Evolutionary conservation across 2,113 vertebrate species (phyloP), one percentile per base, ranked within the genome.

Genomic region (Sinocyclocheilus maitianheensis): DNA sequence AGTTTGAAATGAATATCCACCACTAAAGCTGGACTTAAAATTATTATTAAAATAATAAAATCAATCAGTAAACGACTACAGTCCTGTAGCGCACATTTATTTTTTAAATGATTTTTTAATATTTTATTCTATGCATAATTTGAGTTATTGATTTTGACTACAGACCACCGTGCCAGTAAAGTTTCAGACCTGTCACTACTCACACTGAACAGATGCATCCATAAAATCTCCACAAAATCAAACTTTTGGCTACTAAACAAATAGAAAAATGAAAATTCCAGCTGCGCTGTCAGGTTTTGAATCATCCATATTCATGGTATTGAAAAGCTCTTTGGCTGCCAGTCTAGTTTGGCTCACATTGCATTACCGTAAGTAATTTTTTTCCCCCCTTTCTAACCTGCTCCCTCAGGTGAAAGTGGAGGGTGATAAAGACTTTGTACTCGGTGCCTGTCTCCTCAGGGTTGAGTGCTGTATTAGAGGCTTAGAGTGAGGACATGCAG

Each of bases 361-460:
- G 46, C 37, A 84, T 81, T 20, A 81, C 48, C 40, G 43, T 84
- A 81, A 84, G 78, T 86, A 20, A 72, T 55, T 67, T 51, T 34
- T 46, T 81, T 65, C 0, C 9, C 0, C 9, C 0, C 10, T 71
- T 34, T 84, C 84, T 85, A 87, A 78, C 58, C 89, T 67, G 71
- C 78, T 86, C 60, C 86, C 86, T 86, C 85, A 86, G 86, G 83
- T 93, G 85, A 65, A 78, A 55, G 81, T 75, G 88, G 83, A 30
- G 62, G 84, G 84, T 90, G 88, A 91, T 91, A 89, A 90, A 91
- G 89, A 84, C 84, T 24, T 46, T 90, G 81, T 87, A 91, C 89
- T 92, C 88, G 84, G 79, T 87, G 55, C 71, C 89, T 86, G 81
- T 74, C 86, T 87, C 87, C 87, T 71, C 87, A 85, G 77, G 86